Conservation (phyloP, 2,888 invertebrate genomes). For the Volucella inflata region DNA sequence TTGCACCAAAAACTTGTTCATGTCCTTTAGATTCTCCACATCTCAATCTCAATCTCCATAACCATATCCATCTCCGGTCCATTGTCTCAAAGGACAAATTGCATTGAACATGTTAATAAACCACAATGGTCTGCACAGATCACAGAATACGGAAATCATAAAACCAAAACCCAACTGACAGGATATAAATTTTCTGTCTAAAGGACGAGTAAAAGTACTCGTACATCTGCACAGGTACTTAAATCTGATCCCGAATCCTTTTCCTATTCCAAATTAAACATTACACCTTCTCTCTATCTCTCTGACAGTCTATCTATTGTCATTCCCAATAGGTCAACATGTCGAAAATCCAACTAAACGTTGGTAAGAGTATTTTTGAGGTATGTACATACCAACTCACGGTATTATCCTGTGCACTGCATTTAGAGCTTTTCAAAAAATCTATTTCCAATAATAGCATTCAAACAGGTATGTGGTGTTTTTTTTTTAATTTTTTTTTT, state of each 20-base stretch:
- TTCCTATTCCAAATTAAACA: conserved; percentile 12
- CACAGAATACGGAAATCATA: neutral
- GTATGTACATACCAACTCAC: conserved; percentile 14
- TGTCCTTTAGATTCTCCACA: too few relatives aligned
- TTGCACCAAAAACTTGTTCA: too few relatives aligned
- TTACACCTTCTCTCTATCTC: neutral
- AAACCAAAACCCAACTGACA: neutral
- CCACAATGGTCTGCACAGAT: neutral
- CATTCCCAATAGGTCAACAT: conserved; percentile 30
- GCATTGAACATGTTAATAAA: conserved; percentile 12
- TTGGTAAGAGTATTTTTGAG: conserved; percentile 11
- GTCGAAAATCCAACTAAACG: conserved; percentile 35
- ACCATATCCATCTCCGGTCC: neutral
- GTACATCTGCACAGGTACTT: conserved; percentile 10
- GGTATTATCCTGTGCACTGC: conserved; percentile 51
- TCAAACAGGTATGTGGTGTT: conserved; percentile 34
- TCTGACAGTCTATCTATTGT: conserved; percentile 18
- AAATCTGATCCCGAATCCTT: conserved; percentile 16
- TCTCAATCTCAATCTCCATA: neutral
- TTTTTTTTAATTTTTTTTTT: too few relatives aligned
- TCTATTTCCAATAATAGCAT: conserved; percentile 58
- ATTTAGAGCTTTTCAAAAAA: conserved; percentile 51
- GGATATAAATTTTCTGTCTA: neutral
- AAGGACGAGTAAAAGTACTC: neutral
- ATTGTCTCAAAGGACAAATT: neutral